Conservation (phyloP, 2,113 vertebrate genomes). For the Varanus komodoensis region DNA sequence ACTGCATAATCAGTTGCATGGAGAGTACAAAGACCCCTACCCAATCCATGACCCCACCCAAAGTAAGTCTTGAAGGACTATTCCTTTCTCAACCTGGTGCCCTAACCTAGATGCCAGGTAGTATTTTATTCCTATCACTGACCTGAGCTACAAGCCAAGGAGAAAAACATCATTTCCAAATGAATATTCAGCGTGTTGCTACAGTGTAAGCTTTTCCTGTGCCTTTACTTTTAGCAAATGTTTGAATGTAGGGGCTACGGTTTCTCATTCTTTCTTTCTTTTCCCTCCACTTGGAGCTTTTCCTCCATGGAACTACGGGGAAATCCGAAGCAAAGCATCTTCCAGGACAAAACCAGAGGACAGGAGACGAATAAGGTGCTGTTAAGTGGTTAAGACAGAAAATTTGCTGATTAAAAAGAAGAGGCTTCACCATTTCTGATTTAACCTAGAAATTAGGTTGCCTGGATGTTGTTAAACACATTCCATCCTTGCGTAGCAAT, state of each 20-base stretch:
- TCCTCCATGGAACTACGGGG: conserved; percentile 44
- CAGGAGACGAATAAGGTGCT: conserved; percentile 48
- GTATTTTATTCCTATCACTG: too few relatives aligned
- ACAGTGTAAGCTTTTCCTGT: too few relatives aligned
- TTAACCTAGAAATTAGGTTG: background rate
- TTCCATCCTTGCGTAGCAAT: too few relatives aligned
- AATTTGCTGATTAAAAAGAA: background rate
- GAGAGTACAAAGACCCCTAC: conserved; percentile 20
- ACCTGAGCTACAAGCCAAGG: too few relatives aligned
- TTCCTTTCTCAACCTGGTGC: too few relatives aligned
- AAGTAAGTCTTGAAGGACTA: conserved; percentile 21
- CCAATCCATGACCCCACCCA: conserved; percentile 52
- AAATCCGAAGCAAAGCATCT: conserved; percentile 1
- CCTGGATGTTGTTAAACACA: too few relatives aligned
- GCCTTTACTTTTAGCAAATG: too few relatives aligned
- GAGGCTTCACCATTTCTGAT: background rate
- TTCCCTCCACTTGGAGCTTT: conserved; percentile 19
- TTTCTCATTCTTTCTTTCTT: background rate
- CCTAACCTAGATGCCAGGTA: too few relatives aligned
- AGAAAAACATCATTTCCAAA: too few relatives aligned
- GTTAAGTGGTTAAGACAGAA: too few relatives aligned
- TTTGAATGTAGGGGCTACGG: too few relatives aligned
- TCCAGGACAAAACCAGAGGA: conserved; percentile 49
- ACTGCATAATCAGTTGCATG: conserved; percentile 44
- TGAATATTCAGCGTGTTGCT: too few relatives aligned